Percentiles rank a stretch among this genome's conserved stretches.
phyloP scores from a whole-genome alignment of 2,888 invertebrate genomes.

The Julus scandinavius region DNA sequence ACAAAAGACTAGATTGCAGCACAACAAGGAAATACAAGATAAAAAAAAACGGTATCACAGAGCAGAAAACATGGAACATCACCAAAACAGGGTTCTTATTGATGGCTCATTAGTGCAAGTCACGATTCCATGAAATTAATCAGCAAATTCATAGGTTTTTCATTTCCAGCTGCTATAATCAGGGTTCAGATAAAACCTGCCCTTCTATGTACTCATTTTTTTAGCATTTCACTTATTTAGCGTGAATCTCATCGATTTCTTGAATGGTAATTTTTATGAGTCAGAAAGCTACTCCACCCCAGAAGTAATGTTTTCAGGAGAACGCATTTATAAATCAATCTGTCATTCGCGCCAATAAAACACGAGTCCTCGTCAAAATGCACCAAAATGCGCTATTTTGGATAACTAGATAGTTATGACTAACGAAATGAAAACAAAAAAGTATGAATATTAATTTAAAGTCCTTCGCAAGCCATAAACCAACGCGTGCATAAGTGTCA shows the following conservation, averaged over 20 bases:
- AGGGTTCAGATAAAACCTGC: neutral
- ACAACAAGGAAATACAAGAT: too few species aligned
- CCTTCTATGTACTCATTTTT: neutral
- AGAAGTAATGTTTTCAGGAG: slow-evolving; percentile 24
- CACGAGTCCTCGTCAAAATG: neutral
- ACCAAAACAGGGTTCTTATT: too few species aligned
- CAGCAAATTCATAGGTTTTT: neutral
- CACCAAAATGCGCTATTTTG: neutral
- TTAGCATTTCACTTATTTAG: neutral
- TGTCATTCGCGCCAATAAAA: slow-evolving; percentile 5
- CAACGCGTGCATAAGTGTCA: neutral
- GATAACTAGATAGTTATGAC: slow-evolving; percentile 31
- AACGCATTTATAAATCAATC: slow-evolving; percentile 29
- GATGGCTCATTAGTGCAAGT: too few species aligned
- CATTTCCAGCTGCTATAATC: neutral
- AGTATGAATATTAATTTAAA: slow-evolving; percentile 15
- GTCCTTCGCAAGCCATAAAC: neutral
- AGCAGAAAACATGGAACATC: too few species aligned
- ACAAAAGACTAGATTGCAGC: too few species aligned
- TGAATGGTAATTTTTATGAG: slow-evolving; percentile 23
- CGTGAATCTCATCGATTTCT: slow-evolving; percentile 13
- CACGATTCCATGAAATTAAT: neutral
- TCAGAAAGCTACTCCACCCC: neutral
- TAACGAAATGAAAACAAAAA: slow-evolving; percentile 43
- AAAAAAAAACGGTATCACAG: too few species aligned